Evolutionary conservation across 2,113 vertebrate species (phyloP).

Genomic region (Miniopterus natalensis): DNA sequence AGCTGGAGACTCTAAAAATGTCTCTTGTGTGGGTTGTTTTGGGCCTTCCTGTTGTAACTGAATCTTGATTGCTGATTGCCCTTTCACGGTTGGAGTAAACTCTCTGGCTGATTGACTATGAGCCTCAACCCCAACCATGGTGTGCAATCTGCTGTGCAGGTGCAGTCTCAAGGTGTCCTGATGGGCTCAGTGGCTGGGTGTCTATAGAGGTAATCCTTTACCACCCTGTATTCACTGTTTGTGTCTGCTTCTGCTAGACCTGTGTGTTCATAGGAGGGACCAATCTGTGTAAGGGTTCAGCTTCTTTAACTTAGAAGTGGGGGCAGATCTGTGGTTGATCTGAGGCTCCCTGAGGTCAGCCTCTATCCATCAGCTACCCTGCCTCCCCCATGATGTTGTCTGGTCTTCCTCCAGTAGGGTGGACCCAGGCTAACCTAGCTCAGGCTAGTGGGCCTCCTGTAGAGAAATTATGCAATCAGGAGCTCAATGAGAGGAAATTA

Average conservation of each 20-base stretch:
- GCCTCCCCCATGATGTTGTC: no score
- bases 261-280: neutral
- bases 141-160: neutral
- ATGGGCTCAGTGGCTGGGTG: neutral
- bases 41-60: neutral
- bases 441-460: no score
- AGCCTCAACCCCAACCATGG: neutral
- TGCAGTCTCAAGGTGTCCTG: neutral
- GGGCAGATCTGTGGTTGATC: neutral
- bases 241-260: neutral
- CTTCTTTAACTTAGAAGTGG: neutral
- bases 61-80: neutral
- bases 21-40: neutral
- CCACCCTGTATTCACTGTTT: neutral
- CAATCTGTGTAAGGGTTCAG: neutral
- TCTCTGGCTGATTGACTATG: neutral
- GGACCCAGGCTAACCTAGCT: no score
- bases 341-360: neutral
- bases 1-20: neutral
- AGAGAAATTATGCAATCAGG: no score
- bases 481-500: no score
- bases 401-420: no score
- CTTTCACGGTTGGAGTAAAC: no score
- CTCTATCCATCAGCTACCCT: no score
- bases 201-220: neutral